Evolutionary conservation across 2,113 vertebrate species (phyloP).

Genomic region (Platanista minor): DNA sequence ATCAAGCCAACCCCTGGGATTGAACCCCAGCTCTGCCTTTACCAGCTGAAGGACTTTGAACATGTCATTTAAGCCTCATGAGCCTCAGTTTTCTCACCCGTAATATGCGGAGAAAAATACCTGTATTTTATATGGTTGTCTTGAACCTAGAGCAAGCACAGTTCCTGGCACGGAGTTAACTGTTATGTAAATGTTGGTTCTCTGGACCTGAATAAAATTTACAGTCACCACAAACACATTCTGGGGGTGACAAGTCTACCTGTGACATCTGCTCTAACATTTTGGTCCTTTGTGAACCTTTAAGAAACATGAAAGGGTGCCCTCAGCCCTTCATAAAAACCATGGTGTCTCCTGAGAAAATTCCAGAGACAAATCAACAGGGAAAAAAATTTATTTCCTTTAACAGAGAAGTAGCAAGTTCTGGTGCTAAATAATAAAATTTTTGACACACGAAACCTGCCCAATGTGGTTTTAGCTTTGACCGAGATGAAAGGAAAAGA

Average conservation of each 20-base stretch:
- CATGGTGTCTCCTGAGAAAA: neutral
- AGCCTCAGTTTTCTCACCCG: too few species aligned
- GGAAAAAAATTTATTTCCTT: neutral
- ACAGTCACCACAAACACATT: neutral
- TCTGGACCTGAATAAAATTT: neutral
- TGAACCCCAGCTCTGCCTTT: neutral
- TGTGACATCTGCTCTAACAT: neutral
- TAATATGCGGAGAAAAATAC: too few species aligned
- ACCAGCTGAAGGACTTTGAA: neutral
- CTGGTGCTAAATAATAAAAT: neutral
- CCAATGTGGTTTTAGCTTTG: neutral
- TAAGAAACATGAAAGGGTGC: neutral
- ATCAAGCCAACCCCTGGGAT: neutral
- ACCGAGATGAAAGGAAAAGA: constrained; percentile 16
- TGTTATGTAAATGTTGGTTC: neutral
- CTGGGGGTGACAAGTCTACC: neutral
- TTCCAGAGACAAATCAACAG: neutral
- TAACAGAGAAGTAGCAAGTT: neutral
- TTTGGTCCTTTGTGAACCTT: neutral
- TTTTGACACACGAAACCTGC: neutral
- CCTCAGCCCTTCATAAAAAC: neutral
- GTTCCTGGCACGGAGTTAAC: neutral
- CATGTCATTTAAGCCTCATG: neutral
- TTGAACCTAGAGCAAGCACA: neutral
- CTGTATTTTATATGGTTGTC: neutral